Conservation (phyloP, 2,113 vertebrate species). For the Peromyscus leucopus region DNA sequence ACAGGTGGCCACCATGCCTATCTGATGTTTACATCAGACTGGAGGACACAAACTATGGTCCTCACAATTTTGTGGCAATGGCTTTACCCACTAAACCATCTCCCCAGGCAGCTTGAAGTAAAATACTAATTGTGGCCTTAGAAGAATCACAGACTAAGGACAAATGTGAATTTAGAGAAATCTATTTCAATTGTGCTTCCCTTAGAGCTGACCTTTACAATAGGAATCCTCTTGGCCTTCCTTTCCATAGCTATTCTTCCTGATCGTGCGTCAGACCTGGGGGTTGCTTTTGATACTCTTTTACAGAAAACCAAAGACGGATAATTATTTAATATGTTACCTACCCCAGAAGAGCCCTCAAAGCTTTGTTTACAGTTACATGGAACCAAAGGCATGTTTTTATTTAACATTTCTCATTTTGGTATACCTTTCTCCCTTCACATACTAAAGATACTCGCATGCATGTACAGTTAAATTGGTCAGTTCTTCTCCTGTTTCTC, state of each 20-base stretch:
- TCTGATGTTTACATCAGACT: too few relatives aligned
- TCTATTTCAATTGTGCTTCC: background rate
- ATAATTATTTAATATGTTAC: background rate
- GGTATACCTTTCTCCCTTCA: background rate
- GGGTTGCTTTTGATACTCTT: background rate
- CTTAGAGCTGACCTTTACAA: background rate
- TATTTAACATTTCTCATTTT: background rate
- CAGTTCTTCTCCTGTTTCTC: background rate
- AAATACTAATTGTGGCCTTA: fast-evolving
- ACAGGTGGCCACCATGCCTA: too few relatives aligned
- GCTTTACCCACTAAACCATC: too few relatives aligned
- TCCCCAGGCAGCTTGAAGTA: too few relatives aligned
- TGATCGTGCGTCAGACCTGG: background rate
- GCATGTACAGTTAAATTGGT: background rate
- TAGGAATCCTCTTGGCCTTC: background rate
- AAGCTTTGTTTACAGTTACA: background rate
- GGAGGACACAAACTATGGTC: background rate
- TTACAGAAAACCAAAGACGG: conserved; percentile 32
- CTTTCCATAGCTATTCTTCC: background rate
- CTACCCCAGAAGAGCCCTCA: background rate
- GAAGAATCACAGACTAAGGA: background rate
- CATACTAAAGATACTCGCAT: background rate
- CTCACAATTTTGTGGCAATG: background rate
- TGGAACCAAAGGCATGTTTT: background rate
- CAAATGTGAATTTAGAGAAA: background rate